Evolutionary conservation across 2,113 vertebrate species (phyloP).

Genomic region (Pampusana beccarii): DNA sequence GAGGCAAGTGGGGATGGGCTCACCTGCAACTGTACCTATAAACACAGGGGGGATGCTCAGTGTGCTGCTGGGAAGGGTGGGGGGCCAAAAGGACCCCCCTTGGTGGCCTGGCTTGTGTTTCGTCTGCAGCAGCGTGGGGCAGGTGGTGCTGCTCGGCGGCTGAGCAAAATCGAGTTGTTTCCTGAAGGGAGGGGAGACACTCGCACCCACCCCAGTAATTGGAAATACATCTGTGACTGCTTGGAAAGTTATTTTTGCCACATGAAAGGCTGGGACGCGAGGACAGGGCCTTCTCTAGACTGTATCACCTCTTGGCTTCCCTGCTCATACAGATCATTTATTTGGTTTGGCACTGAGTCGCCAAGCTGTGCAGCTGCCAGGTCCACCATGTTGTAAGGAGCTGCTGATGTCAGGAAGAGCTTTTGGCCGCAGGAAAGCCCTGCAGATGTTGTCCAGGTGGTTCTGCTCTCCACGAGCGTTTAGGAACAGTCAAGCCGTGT

Average conservation of each 20-base stretch:
- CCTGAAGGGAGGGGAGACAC: not conserved
- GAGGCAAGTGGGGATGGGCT: not conserved
- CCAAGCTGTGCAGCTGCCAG: not conserved
- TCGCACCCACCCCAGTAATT: not conserved
- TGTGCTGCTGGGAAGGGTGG: accelerated
- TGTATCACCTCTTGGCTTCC: constrained; percentile 36
- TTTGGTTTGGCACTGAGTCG: constrained; percentile 32
- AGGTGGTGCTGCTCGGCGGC: not conserved
- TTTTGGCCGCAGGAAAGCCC: constrained; percentile 25
- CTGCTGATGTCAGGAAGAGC: constrained; percentile 40
- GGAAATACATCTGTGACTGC: constrained; percentile 7
- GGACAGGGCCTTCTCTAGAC: constrained; percentile 27
- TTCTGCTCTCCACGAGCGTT: not conserved
- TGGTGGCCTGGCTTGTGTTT: accelerated
- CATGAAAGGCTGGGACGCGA: not conserved
- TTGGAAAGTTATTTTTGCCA: constrained; percentile 33
- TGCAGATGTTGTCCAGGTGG: constrained; percentile 47
- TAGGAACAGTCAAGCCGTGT: not conserved
- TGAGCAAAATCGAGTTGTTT: not conserved
- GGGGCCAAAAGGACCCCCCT: not conserved
- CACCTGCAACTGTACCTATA: not conserved
- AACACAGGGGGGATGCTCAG: accelerated
- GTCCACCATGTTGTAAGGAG: constrained; percentile 30
- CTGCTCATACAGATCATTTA: constrained; percentile 35
- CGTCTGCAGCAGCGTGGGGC: accelerated